Base-by-base conservation (phyloP, 1,140 invertebrate species). In the Euglossa dilemma region DNA sequence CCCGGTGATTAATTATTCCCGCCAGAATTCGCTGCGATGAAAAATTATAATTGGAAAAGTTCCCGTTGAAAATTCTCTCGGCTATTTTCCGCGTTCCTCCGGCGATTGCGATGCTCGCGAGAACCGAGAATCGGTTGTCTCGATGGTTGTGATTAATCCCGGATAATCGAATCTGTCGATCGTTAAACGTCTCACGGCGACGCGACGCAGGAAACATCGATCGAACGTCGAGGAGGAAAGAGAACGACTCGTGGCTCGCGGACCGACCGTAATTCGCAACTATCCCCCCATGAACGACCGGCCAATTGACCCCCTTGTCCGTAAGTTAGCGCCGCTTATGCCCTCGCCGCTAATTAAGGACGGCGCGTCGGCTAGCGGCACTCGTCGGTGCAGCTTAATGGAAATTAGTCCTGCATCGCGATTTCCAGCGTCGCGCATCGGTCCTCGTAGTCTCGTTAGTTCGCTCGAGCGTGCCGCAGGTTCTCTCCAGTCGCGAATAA, bases 271-370 rank as follows among this genome's bases (percentile, higher is more conserved):
- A 45, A 66, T 73, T 81, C 50, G 25, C 52, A 56, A 56, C 71
- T 63, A 63, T 25, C 20, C 57, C 57, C 61, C n/a, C n/a, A 75
- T 8, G 14, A 50, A 67, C 52, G 45, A 43, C 11, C n/a, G 47
- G 23, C 63, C 80, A 80, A 67, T 77, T 83, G 74, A 76, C 56
- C 74, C 52, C 20, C 64, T 83, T 83, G 74, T 83, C 64, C 56
- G n/a, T 69, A 78, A 63, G 76, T 82, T 81, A 88, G 74, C 87
- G 71, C 50, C 70, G 74, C 69, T 82, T 84, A 71, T 81, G 83
- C 72, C 63, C 67, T 78, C 81, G 63, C 52, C 57, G 70, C 76
- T 86, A 89, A 90, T 87, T 89, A 87, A 86, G 84, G 83, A 85
- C 79, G 78, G 77, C 57, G 20, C 56, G 75, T 82, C 71, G 67